Evolutionary conservation across 2,113 vertebrate species (phyloP).

Genomic region (Crotalus horridus): DNA sequence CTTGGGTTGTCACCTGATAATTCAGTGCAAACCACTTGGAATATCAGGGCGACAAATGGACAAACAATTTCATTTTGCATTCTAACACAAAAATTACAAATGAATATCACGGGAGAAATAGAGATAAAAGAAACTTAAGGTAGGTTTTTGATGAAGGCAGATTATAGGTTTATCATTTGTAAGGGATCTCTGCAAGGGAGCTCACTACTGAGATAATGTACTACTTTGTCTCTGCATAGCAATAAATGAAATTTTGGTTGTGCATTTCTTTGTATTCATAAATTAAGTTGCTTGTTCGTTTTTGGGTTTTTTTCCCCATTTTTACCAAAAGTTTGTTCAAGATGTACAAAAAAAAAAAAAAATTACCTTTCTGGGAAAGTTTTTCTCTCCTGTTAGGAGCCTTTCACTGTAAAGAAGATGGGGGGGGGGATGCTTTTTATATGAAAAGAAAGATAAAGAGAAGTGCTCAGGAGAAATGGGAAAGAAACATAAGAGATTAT

Average conservation of each 20-base stretch:
- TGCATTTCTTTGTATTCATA: not conserved
- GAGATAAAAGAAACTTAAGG: not conserved
- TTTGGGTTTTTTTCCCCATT: not conserved
- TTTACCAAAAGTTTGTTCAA: not conserved
- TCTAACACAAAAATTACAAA: not conserved
- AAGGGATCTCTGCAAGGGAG: not conserved
- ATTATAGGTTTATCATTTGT: not conserved
- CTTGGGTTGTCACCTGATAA: not conserved
- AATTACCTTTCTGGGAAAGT: not conserved
- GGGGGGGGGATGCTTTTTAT: not conserved
- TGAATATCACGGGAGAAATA: not conserved
- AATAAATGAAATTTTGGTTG: constrained; percentile 44
- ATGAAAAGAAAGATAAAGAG: no score
- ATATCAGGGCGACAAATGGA: not conserved
- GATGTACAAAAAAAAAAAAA: not conserved
- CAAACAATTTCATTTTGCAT: not conserved
- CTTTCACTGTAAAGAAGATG: not conserved
- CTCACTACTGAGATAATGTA: constrained; percentile 19
- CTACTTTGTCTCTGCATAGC: constrained; percentile 50
- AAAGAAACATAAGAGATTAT: not conserved
- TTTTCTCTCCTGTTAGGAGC: not conserved
- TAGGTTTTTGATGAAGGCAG: not conserved
- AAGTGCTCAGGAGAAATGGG: not conserved
- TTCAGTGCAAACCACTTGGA: not conserved
- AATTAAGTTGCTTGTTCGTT: not conserved